These are phyloP conservation scores for Smittia aterrima DNA, from an alignment of 2,888 invertebrate species.

Conservation along the genomic window DNA sequence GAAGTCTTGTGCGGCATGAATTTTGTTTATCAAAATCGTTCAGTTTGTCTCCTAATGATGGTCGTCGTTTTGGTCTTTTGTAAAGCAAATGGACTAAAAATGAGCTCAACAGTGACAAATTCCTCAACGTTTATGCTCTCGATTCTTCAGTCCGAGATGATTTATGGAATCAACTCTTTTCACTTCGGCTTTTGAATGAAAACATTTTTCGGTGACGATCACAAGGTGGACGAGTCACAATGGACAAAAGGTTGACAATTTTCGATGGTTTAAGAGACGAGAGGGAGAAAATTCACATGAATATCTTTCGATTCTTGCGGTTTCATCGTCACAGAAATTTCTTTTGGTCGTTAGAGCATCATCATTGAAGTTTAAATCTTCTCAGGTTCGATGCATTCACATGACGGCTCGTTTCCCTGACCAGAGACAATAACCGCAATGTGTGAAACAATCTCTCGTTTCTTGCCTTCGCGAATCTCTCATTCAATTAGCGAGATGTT, in stretches of 20 bases:
- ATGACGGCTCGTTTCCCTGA: background rate
- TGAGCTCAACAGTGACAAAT: slow-evolving; percentile 29
- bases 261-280: background rate
- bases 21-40: slow-evolving; percentile 24
- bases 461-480: background rate
- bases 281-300: slow-evolving; percentile 10
- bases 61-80: slow-evolving; percentile 18
- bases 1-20: slow-evolving; percentile 7
- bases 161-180: slow-evolving; percentile 38
- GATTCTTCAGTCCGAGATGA: slow-evolving; percentile 20
- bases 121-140: background rate
- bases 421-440: slow-evolving; percentile 17
- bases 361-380: background rate
- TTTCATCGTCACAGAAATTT: background rate
- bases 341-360: background rate
- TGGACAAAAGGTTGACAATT: slow-evolving; percentile 21
- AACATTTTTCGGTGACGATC: background rate
- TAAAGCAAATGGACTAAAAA: slow-evolving; percentile 24
- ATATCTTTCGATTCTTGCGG: slow-evolving; percentile 32
- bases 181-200: background rate
- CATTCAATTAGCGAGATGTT: background rate
- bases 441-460: background rate
- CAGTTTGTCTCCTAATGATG: slow-evolving; percentile 30
- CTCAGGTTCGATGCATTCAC: background rate
- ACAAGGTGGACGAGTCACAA: slow-evolving; percentile 22